Evolutionary conservation across 2,797 vertebrate species (phyloP).

Genomic region (Sarcophilus harrisii): DNA sequence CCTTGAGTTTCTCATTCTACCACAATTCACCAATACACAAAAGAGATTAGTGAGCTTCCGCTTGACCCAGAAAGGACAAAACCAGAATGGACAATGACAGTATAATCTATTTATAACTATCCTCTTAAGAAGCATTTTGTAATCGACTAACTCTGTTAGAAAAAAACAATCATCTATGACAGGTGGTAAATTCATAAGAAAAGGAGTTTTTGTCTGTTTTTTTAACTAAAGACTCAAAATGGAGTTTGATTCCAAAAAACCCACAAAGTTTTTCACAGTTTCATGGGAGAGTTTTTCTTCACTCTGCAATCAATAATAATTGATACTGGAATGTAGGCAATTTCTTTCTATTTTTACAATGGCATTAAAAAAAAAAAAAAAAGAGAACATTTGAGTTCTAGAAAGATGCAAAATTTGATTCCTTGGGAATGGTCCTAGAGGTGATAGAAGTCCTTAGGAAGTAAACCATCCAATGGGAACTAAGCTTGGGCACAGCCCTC

Average conservation of each 20-base stretch:
- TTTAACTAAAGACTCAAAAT: background rate
- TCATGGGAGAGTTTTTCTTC: background rate
- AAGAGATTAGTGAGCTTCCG: slow-evolving; percentile 54
- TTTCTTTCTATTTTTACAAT: slow-evolving; percentile 18
- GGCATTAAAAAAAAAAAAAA: background rate
- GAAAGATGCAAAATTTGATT: background rate
- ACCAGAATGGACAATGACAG: background rate
- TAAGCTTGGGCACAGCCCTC: background rate
- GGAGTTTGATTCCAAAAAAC: background rate
- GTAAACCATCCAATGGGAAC: background rate
- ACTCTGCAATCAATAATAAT: background rate
- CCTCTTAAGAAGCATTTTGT: slow-evolving; percentile 38
- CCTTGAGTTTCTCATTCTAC: slow-evolving; percentile 43
- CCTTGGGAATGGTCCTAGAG: fast-evolving
- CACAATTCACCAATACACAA: slow-evolving; percentile 47
- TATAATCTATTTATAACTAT: slow-evolving; percentile 27
- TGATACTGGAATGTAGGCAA: background rate
- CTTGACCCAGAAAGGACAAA: slow-evolving; percentile 60
- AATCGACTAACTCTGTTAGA: slow-evolving; percentile 19
- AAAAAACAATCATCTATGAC: slow-evolving; percentile 12
- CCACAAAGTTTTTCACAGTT: slow-evolving; percentile 17
- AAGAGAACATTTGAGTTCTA: background rate
- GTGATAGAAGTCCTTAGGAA: fast-evolving
- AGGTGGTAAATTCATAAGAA: background rate
- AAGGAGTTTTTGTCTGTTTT: background rate